Conservation (phyloP, 1,140 invertebrate species). For the Nasonia vitripennis region DNA sequence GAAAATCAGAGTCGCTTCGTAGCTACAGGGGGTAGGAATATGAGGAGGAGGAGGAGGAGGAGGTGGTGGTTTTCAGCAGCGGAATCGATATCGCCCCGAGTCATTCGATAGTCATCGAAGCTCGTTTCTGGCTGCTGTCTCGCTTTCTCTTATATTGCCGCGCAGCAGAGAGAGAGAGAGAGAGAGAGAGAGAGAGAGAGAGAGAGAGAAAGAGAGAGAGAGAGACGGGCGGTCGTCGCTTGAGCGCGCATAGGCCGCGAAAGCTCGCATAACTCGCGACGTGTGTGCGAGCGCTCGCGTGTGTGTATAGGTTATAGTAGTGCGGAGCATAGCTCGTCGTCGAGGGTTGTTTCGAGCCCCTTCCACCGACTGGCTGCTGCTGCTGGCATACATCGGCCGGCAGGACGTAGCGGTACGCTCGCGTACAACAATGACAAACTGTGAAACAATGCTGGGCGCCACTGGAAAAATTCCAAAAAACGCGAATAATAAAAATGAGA, state of each 20-base stretch:
- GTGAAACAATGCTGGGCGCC: conserved; percentile 74
- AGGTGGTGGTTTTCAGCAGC: conserved; percentile 18
- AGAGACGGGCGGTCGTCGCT: conserved; percentile 37
- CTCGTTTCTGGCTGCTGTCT: conserved; percentile 47
- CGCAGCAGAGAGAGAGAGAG: conserved; percentile 23
- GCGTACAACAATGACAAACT: conserved; percentile 74
- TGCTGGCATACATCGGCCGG: conserved; percentile 41
- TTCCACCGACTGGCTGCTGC: conserved; percentile 1
- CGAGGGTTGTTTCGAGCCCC: conserved; percentile 49
- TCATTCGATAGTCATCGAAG: conserved; percentile 72
- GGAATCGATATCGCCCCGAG: conserved; percentile 72
- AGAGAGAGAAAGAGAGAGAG: too few species aligned
- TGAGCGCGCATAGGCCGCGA: conserved; percentile 32
- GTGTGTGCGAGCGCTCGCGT: not conserved
- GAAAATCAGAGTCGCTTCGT: conserved; percentile 49
- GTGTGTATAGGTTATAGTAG: not conserved
- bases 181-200: too few species aligned
- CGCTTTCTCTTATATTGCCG: conserved; percentile 43
- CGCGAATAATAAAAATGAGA: conserved; percentile 73
- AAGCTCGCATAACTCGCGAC: conserved; percentile 29
- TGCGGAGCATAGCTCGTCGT: conserved; percentile 46
- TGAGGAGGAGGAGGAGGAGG: not conserved
- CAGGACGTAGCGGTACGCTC: conserved; percentile 63
- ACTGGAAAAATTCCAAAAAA: conserved; percentile 76
- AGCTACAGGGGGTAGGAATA: conserved; percentile 42